Base-by-base conservation (phyloP, 2,888 invertebrate genomes). In the Tipula vernalis region DNA sequence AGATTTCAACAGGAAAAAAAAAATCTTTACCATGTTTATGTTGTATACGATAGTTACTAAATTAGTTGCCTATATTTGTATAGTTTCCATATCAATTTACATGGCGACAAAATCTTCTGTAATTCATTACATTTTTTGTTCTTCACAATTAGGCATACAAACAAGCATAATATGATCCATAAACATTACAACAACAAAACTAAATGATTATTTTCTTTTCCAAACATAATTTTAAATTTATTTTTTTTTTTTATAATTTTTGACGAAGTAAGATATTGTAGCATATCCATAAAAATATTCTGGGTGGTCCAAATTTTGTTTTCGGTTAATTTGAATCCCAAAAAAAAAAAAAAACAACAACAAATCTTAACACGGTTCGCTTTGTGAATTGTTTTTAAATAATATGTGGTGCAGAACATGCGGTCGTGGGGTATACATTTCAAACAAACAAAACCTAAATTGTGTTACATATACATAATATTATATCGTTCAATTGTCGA, bases 241-340 rank as follows among this genome's bases (percentile, higher is more conserved):
- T 57, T 71, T 15, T 18, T 57, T 71, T 15, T 18, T 51, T 51
- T 51, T 51, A 51, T 51, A 51, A n/a, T 51, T 51, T 71, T 71
- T 71, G 71, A 71, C 71, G 71, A 71, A 71, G 71, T 71, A 71
- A 71, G 71, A 71, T 71, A 71, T 71, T 71, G 71, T 71, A 71
- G 71, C 71, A 71, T 71, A 71, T 71, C 51, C 15, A 15, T 57
- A 57, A 57, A 71, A 71, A 71, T n/a, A 71, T 71, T 71, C 71
- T 71, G 71, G 71, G 71, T 71, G 71, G 71, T 71, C 71, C 71
- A 18, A 51, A 10, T 71, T 71, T 71, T 28, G 1, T 71, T 18
- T 71, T 28, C 12, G 3, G 15, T 28, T 10, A 28, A 28, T 71
- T 71, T 71, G 8, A 71, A 71, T 71, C 71, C 71, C 28, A 57